phyloP scores from a whole-genome alignment of 1,140 invertebrate genomes.

The Anoplophora glabripennis region DNA sequence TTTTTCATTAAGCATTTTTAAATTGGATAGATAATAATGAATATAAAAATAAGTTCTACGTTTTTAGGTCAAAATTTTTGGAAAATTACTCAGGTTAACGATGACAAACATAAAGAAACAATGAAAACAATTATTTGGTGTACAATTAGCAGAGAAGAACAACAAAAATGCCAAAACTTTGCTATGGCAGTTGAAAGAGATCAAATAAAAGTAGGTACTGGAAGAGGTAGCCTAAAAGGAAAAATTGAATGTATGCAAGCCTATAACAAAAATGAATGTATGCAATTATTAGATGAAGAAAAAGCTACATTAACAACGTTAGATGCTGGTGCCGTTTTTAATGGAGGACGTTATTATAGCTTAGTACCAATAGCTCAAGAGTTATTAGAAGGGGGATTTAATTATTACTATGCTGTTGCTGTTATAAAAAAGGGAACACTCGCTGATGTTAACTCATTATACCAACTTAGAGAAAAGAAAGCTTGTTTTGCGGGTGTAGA shows the following conservation, averaged over 20 bases:
- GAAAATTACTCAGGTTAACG: slow-evolving; percentile 30
- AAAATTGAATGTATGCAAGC: slow-evolving; percentile 62
- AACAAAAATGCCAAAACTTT: slow-evolving; percentile 74
- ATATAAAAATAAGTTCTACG: not conserved
- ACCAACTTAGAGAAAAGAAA: slow-evolving; percentile 69
- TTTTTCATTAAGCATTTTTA: too few relatives aligned
- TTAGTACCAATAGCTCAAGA: slow-evolving; percentile 87
- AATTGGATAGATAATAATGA: too few relatives aligned
- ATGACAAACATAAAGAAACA: slow-evolving; percentile 20
- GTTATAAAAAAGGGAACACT: slow-evolving; percentile 71
- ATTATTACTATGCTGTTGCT: slow-evolving; percentile 79
- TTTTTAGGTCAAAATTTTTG: slow-evolving; percentile 38
- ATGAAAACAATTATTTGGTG: slow-evolving; percentile 64
- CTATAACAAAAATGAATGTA: slow-evolving; percentile 70
- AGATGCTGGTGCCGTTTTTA: slow-evolving; percentile 91
- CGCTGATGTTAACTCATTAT: slow-evolving; percentile 60
- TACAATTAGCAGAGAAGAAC: slow-evolving; percentile 68
- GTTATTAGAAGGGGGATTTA: slow-evolving; percentile 57
- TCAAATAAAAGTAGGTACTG: slow-evolving; percentile 58
- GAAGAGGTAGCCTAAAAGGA: slow-evolving; percentile 50
- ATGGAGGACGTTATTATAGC: slow-evolving; percentile 88
- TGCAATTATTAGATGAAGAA: slow-evolving; percentile 70
- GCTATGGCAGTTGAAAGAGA: slow-evolving; percentile 63
- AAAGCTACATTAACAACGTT: slow-evolving; percentile 81
- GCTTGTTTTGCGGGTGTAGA: slow-evolving; percentile 92